Evolutionary conservation across 64 coral and sea anemone genomes (phyloP).

Genomic region (Montipora sp.): DNA sequence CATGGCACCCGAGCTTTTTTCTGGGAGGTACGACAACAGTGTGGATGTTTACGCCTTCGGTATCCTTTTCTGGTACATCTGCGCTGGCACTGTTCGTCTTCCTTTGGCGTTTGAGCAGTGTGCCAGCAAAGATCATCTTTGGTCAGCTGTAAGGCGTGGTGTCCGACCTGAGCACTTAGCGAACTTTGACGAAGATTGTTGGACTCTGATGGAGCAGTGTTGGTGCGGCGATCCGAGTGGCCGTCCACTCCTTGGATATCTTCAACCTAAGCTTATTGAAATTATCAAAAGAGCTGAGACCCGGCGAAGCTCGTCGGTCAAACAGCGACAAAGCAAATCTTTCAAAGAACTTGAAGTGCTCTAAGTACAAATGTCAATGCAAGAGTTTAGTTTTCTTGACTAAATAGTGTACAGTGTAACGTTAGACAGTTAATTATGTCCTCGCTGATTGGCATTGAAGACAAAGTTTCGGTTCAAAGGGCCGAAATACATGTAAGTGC

Average conservation of each 20-base stretch:
- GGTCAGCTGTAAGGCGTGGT: conserved; percentile 90
- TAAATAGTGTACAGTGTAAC: no score
- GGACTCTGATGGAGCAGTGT: conserved; percentile 90
- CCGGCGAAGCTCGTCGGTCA: conserved; percentile 35
- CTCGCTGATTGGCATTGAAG: no score
- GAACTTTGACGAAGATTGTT: conserved; percentile 96
- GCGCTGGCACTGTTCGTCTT: conserved; percentile 88
- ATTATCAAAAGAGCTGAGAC: conserved; percentile 72
- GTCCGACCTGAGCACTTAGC: conserved; percentile 87
- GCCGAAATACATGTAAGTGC: no score
- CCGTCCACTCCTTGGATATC: conserved; percentile 80
- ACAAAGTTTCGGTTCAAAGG: no score
- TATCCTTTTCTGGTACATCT: conserved; percentile 98
- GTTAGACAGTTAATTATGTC: no score
- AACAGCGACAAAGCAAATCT: conserved; percentile 39
- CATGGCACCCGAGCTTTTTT: conserved; percentile 99
- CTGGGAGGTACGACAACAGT: conserved; percentile 98
- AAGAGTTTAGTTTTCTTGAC: background rate
- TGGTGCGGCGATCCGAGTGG: conserved; percentile 87
- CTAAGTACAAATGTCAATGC: background rate
- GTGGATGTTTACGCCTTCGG: conserved; percentile 99
- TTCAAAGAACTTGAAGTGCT: conserved; percentile 51
- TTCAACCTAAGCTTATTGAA: conserved; percentile 75
- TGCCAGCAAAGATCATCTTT: conserved; percentile 97
- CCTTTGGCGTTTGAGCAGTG: conserved; percentile 95